These are phyloP conservation scores for Pegoplata infirma DNA, from an alignment of 2,888 invertebrate species.

Conservation along the genomic window DNA sequence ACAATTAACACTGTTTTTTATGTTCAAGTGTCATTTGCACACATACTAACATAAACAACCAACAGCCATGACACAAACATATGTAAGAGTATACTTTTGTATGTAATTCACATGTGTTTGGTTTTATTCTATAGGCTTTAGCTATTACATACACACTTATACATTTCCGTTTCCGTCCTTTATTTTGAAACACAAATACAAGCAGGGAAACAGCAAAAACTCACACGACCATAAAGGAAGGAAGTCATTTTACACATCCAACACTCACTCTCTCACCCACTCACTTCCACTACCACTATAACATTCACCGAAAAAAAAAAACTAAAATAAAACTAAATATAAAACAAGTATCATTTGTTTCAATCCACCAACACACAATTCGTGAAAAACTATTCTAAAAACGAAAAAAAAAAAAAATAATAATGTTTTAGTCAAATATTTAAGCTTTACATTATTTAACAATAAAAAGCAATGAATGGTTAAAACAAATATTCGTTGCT, in stretches of 20 bases:
- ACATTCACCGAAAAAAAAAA: too few species aligned
- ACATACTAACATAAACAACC: background rate
- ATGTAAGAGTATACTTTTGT: too few species aligned
- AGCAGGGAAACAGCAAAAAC: background rate
- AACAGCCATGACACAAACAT: background rate
- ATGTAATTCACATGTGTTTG: constrained; percentile 22
- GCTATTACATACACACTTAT: constrained; percentile 33
- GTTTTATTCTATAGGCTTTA: background rate
- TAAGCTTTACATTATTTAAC: background rate
- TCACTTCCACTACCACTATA: constrained; percentile 13
- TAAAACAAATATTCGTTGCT: background rate
- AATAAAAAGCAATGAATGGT: background rate
- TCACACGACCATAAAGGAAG: constrained; percentile 46
- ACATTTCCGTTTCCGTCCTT: constrained; percentile 60
- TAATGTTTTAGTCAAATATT: background rate
- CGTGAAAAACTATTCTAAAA: background rate
- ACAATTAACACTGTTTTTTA: constrained; percentile 14
- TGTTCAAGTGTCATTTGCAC: constrained; percentile 1
- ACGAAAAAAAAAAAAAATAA: too few species aligned
- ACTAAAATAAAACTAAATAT: too few species aligned
- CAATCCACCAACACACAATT: constrained; percentile 9
- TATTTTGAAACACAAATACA: constrained; percentile 14
- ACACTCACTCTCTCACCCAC: background rate
- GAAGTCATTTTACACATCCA: constrained; percentile 60
- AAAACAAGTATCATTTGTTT: background rate